Conservation (phyloP, 2,888 invertebrate genomes). For the Tetragnatha montana region DNA sequence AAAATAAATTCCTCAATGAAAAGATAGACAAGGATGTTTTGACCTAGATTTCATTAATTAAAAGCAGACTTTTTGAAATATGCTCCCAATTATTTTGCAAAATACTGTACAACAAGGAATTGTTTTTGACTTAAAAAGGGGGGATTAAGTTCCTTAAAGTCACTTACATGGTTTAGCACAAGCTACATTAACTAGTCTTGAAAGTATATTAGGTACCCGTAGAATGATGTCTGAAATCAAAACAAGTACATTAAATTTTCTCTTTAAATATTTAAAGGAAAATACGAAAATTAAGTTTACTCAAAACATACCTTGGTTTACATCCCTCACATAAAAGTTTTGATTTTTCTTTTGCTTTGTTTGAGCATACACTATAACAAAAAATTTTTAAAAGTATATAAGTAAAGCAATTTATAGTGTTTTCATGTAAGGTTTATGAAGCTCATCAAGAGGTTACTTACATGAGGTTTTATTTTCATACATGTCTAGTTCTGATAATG, state of each 20-base stretch:
- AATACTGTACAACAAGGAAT: neutral
- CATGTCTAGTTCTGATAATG: constrained; percentile 77
- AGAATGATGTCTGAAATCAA: constrained; percentile 74
- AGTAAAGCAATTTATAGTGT: neutral
- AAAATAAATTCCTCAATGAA: no score
- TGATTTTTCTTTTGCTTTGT: constrained; percentile 76
- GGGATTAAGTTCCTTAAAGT: neutral
- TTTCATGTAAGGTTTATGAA: neutral
- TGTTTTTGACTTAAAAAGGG: neutral
- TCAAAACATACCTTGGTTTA: constrained; percentile 74
- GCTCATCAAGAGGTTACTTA: constrained; percentile 19
- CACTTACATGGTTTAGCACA: constrained; percentile 75
- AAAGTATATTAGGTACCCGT: constrained; percentile 76
- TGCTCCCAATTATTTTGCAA: no score
- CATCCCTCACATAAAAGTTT: constrained; percentile 76
- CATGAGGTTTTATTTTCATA: constrained; percentile 77
- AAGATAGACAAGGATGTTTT: no score
- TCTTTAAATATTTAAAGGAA: neutral
- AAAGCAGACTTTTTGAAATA: no score
- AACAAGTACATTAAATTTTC: neutral
- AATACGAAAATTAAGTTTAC: neutral
- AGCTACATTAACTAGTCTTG: constrained; percentile 76
- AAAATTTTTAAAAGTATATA: neutral
- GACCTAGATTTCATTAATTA: no score
- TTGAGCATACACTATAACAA: constrained; percentile 76